Conservation (phyloP, 2,113 vertebrate genomes). For the Centropus bengalensis region DNA sequence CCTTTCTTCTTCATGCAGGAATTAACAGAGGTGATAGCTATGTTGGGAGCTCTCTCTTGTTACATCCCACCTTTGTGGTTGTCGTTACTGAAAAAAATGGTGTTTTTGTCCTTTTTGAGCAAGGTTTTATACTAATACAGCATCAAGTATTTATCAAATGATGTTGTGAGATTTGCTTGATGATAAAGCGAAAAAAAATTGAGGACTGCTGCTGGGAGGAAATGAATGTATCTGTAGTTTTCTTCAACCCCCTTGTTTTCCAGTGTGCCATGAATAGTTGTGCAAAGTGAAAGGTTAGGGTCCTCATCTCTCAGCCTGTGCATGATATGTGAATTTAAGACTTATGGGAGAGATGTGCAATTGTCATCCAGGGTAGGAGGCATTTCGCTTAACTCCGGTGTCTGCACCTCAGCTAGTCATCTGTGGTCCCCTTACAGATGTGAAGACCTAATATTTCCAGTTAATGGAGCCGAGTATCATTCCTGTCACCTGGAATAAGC, state of each 20-base stretch:
- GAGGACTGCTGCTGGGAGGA: not conserved
- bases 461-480: not conserved
- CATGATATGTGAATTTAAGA: not conserved
- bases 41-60: not conserved
- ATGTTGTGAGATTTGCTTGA: not conserved
- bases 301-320: not conserved
- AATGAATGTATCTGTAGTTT: not conserved
- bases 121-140: not conserved
- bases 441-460: not conserved
- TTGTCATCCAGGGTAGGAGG: not conserved
- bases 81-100: not conserved
- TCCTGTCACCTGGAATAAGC: not conserved
- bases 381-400: fast-evolving
- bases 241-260: not conserved
- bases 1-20: not conserved
- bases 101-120: not conserved
- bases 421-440: fast-evolving
- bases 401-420: not conserved
- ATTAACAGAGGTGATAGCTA: not conserved
- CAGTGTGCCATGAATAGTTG: not conserved
- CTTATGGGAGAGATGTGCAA: fast-evolving
- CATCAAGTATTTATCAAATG: not conserved
- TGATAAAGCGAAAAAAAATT: not conserved
- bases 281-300: not conserved
- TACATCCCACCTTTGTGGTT: not conserved